Conservation (phyloP, 23 tunicate genomes). For the Phallusia fumigata region DNA sequence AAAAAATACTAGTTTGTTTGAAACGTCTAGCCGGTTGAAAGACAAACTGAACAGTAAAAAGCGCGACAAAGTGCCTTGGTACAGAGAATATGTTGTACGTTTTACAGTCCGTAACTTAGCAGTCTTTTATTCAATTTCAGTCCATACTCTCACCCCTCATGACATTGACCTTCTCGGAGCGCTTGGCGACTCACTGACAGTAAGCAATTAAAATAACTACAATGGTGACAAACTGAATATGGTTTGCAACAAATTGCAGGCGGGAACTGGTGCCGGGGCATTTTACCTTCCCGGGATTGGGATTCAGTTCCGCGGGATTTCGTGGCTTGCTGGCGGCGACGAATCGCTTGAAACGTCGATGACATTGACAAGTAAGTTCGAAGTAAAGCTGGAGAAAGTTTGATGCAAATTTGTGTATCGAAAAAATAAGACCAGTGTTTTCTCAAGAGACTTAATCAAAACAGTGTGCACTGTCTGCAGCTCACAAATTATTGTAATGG, state of each 20-base stretch:
- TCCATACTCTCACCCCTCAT: conserved; percentile 59
- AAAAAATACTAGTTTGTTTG: no score
- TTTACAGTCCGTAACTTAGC: neutral
- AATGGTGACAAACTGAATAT: neutral
- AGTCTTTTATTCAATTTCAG: conserved; percentile 27
- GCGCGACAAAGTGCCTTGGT: no score
- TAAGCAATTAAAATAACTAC: conserved; percentile 8
- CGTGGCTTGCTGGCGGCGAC: conserved; percentile 82
- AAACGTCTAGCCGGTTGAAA: no score
- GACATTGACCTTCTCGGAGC: conserved; percentile 76
- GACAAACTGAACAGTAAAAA: no score
- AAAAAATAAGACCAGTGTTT: no score
- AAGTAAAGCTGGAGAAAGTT: no score
- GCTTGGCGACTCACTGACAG: conserved; percentile 79
- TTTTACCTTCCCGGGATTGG: conserved; percentile 53
- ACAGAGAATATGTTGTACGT: neutral
- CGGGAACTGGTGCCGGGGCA: conserved; percentile 63
- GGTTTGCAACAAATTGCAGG: conserved; percentile 22
- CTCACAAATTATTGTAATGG: no score
- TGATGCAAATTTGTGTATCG: no score
- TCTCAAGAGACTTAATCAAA: no score
- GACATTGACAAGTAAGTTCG: conserved; percentile 64
- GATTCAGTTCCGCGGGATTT: conserved; percentile 49
- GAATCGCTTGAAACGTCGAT: conserved; percentile 50
- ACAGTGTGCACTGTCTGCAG: no score